Percentiles rank a stretch among this genome's conserved stretches.
Evolutionary conservation across 2,797 vertebrate species (phyloP).

Genomic region (Rhodeus uyekii): DNA sequence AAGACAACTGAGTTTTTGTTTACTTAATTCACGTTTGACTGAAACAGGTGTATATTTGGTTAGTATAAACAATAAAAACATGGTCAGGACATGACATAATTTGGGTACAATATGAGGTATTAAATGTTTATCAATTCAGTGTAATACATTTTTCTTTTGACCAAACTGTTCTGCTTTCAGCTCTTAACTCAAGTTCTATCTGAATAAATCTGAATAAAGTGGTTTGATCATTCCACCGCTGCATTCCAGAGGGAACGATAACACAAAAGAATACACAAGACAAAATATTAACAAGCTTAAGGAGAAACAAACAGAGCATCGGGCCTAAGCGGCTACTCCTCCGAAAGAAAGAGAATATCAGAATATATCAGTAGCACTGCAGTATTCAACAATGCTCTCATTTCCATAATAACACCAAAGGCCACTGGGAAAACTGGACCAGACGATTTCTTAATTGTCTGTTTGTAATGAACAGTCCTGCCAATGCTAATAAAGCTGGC

Average conservation of each 20-base stretch:
- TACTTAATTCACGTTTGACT: not conserved
- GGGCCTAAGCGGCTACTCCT: not conserved
- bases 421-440: not conserved
- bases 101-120: not conserved
- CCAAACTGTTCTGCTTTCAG: not conserved
- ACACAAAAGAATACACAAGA: not conserved
- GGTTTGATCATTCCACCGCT: not conserved
- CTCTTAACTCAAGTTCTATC: not conserved
- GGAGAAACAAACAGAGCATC: not conserved
- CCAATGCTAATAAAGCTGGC: not conserved
- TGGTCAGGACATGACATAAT: not conserved
- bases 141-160: not conserved
- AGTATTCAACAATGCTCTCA: not conserved
- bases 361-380: constrained; percentile 1
- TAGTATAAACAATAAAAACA: not conserved
- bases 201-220: constrained; percentile 6
- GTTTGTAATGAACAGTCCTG: constrained; percentile 19
- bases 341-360: not conserved
- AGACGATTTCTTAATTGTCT: constrained; percentile 17
- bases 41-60: not conserved
- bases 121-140: not conserved
- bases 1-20: not conserved
- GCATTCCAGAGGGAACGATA: not conserved
- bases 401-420: constrained; percentile 35
- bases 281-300: not conserved